A percentile compares a stretch with the other conserved stretches of the same genome.
Conservation (phyloP, 1,140 invertebrate genomes). For the Ceratina japonica region DNA sequence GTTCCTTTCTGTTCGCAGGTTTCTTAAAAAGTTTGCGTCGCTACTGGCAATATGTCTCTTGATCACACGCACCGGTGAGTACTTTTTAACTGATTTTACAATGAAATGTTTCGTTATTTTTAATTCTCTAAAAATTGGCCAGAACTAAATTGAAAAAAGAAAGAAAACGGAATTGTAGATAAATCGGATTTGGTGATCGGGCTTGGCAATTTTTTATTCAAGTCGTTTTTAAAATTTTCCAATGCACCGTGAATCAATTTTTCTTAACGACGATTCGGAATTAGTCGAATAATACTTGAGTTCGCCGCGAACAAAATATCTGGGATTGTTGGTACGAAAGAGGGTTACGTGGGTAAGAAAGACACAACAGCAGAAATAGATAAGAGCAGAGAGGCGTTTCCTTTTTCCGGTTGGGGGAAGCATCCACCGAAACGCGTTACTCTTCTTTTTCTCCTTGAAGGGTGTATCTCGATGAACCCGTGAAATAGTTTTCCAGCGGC, state of each 20-base stretch:
- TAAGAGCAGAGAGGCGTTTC: slow-evolving; percentile 38
- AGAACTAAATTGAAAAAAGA: too few relatives aligned
- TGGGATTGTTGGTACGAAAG: background rate
- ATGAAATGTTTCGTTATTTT: too few relatives aligned
- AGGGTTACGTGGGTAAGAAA: background rate
- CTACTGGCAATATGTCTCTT: slow-evolving; percentile 67
- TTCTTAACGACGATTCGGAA: background rate
- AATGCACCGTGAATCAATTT: too few relatives aligned
- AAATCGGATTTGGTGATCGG: too few relatives aligned
- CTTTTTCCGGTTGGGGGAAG: slow-evolving; percentile 39
- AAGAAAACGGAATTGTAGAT: too few relatives aligned
- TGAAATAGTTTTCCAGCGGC: slow-evolving; percentile 54
- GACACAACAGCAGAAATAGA: background rate
- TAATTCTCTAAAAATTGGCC: too few relatives aligned
- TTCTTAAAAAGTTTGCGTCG: slow-evolving; percentile 52
- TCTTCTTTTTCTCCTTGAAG: background rate
- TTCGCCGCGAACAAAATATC: background rate
- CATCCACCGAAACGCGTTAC: slow-evolving; percentile 44
- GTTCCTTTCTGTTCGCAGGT: slow-evolving; percentile 65
- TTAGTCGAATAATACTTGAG: background rate
- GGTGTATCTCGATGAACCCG: slow-evolving; percentile 47
- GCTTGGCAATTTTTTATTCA: too few relatives aligned
- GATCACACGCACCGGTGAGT: slow-evolving; percentile 70
- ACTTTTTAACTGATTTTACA: background rate
- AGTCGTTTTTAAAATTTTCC: too few relatives aligned